Evolutionary conservation across 2,797 vertebrate species (phyloP).

Genomic region (Poeciliopsis turneri): DNA sequence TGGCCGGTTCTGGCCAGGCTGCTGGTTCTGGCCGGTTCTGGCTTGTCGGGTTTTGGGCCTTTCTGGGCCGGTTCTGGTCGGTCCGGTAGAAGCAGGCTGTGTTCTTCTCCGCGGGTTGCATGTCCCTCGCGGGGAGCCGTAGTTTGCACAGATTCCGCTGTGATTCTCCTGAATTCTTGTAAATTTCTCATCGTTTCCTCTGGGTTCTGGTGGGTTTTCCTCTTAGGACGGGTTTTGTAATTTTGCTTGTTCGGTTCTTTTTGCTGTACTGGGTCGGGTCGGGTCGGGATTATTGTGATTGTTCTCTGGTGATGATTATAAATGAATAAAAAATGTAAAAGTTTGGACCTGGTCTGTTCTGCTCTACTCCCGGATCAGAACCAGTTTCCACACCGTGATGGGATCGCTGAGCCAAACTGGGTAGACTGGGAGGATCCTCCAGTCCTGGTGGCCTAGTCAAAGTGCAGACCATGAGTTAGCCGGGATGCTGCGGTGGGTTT

Average conservation of each 20-base stretch:
- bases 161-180: conserved; percentile 71
- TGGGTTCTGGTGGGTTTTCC: conserved; percentile 55
- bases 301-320: conserved; percentile 81
- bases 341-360: conserved; percentile 1
- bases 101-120: conserved; percentile 78
- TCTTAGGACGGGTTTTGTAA: conserved; percentile 80
- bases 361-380: neutral
- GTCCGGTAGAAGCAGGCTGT: neutral
- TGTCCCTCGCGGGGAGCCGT: conserved; percentile 76
- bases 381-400: neutral
- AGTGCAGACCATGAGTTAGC: neutral
- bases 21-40: no score
- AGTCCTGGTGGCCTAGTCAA: neutral
- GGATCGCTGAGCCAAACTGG: neutral
- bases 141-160: conserved; percentile 77
- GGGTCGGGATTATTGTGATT: conserved; percentile 75
- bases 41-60: no score
- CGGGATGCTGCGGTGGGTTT: neutral
- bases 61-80: no score
- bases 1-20: no score
- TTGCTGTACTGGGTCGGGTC: conserved; percentile 67
- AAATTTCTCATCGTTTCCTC: conserved; percentile 56
- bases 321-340: conserved; percentile 55
- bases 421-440: neutral
- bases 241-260: conserved; percentile 72